Conservation (phyloP, 1,140 invertebrate species). For the Trinorchestia longiramus region DNA sequence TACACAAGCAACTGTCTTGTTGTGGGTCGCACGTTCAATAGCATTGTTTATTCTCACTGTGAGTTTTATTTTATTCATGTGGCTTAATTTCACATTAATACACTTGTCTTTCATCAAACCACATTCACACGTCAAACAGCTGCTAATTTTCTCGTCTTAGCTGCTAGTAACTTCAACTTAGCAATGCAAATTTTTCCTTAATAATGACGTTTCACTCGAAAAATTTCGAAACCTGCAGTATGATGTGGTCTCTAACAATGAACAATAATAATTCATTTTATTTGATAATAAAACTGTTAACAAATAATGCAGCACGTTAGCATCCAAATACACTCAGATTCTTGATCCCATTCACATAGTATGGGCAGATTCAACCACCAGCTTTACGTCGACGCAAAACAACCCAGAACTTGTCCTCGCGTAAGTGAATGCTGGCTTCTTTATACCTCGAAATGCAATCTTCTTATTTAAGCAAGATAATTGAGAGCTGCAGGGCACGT, state of each 20-base stretch:
- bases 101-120: neutral
- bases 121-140: neutral
- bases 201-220: neutral
- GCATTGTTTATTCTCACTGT: neutral
- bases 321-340: no score
- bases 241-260: neutral
- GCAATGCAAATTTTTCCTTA: neutral
- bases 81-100: neutral
- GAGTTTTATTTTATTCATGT: neutral
- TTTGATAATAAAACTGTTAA: neutral
- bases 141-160: neutral
- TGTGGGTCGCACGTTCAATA: neutral
- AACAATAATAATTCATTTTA: neutral
- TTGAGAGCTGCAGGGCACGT: neutral
- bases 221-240: no score
- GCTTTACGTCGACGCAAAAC: neutral
- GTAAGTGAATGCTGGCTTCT: neutral
- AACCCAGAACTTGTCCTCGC: neutral
- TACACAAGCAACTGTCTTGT: neutral
- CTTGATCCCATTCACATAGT: neutral
- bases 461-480: neutral
- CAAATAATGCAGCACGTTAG: no score
- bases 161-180: neutral
- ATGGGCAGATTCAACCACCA: neutral
- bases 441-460: slow-evolving; percentile 8